Percentiles rank a stretch among this genome's conserved stretches.
Conservation (phyloP, 2,113 vertebrate genomes). For the Orthochromis malagaraziensis region DNA sequence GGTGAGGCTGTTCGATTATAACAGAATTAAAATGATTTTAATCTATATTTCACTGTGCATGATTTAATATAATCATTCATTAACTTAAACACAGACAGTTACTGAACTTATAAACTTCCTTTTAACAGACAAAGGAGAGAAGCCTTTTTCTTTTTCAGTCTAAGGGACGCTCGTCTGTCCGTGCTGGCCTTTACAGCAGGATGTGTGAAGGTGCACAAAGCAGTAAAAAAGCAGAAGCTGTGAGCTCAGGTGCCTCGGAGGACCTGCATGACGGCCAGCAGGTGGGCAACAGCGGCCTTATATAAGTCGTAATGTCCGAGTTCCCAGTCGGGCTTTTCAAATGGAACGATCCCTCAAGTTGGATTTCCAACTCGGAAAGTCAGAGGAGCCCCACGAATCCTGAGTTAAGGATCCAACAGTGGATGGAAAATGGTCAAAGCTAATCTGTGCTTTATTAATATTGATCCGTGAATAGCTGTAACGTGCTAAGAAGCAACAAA, state of each 20-base stretch:
- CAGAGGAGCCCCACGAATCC: background rate
- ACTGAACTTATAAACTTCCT: background rate
- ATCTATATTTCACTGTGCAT: background rate
- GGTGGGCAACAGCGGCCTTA: background rate
- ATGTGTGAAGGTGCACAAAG: background rate
- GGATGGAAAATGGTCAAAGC: background rate
- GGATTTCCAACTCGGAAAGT: background rate
- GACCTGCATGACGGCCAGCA: background rate
- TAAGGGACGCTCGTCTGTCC: fast-evolving
- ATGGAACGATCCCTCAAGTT: background rate
- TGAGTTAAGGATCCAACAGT: background rate
- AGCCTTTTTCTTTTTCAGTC: background rate
- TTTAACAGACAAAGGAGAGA: background rate
- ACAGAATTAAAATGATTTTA: background rate
- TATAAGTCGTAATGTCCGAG: fast-evolving
- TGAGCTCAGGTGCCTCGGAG: background rate
- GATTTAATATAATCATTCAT: background rate
- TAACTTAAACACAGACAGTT: background rate
- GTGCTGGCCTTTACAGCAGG: fast-evolving
- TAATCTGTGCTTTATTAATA: background rate
- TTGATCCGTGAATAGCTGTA: background rate
- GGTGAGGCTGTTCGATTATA: background rate
- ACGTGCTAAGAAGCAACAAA: background rate
- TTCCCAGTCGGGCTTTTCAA: background rate
- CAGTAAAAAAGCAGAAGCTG: fast-evolving